Evolutionary conservation across 64 coral and sea anemone genomes (phyloP).

Genomic region (Hydrozoanthus tunicans): DNA sequence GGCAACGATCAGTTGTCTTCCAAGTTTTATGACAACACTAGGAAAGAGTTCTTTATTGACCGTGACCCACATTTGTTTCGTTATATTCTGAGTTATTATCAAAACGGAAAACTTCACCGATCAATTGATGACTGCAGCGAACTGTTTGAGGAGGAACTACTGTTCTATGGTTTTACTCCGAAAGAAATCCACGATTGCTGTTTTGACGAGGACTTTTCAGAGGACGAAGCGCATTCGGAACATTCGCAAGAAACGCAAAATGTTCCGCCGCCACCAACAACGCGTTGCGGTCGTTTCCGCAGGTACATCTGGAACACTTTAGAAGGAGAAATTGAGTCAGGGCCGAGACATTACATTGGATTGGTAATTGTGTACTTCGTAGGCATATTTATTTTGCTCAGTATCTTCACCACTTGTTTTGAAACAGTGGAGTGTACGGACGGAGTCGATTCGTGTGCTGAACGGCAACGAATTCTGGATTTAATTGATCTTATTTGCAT

Average conservation of each 20-base stretch:
- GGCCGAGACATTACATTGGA: constrained; percentile 54
- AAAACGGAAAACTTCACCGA: constrained; percentile 88
- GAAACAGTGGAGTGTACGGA: constrained; percentile 77
- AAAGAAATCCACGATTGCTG: constrained; percentile 92
- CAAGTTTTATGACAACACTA: constrained; percentile 83
- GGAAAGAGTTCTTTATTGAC: constrained; percentile 89
- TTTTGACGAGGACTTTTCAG: constrained; percentile 75
- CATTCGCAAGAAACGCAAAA: constrained; percentile 13
- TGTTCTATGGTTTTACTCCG: constrained; percentile 82
- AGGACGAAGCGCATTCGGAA: constrained; percentile 53
- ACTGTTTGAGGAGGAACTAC: constrained; percentile 81
- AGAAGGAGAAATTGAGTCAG: constrained; percentile 64
- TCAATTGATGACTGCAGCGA: constrained; percentile 83
- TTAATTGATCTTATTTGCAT: constrained; percentile 76
- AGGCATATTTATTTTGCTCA: constrained; percentile 85
- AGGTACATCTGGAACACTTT: constrained; percentile 42
- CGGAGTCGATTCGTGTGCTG: constrained; percentile 25
- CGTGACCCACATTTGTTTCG: constrained; percentile 94
- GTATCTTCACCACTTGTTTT: constrained; percentile 85
- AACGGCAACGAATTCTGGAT: constrained; percentile 70
- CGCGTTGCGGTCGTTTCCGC: constrained; percentile 22
- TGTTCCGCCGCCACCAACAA: not conserved
- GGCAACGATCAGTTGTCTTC: constrained; percentile 74
- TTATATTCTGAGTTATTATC: constrained; percentile 92
- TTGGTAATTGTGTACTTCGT: constrained; percentile 74